Conservation (phyloP, 2,888 invertebrate genomes). For the Parasteatoda lunata region DNA sequence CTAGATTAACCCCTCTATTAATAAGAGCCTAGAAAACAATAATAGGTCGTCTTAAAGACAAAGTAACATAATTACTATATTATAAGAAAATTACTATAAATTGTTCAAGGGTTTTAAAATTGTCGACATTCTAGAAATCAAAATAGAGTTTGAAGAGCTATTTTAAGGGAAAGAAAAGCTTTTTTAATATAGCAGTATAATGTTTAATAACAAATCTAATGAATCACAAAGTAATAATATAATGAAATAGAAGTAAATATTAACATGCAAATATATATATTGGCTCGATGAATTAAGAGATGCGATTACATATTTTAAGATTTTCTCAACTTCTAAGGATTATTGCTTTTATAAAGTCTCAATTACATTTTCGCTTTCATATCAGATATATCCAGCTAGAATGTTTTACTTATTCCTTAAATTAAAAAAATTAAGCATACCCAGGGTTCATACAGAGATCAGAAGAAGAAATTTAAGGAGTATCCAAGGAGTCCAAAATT, state of each 20-base stretch:
- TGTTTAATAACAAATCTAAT: background rate
- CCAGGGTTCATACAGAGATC: too few relatives aligned
- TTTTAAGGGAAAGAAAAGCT: background rate
- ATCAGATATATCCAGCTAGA: too few relatives aligned
- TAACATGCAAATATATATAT: too few relatives aligned
- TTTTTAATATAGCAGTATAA: background rate
- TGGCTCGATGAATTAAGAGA: too few relatives aligned
- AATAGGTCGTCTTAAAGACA: background rate
- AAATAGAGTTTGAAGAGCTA: background rate
- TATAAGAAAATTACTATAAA: background rate
- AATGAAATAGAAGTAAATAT: background rate
- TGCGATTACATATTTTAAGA: too few relatives aligned
- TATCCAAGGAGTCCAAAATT: too few relatives aligned
- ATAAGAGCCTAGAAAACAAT: constrained; percentile 83
- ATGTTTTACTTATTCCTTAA: too few relatives aligned
- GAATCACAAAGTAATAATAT: background rate
- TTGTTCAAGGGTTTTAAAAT: background rate
- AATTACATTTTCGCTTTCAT: too few relatives aligned
- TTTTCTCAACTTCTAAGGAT: too few relatives aligned
- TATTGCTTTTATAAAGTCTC: too few relatives aligned
- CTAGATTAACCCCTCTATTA: constrained; percentile 96
- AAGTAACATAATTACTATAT: background rate
- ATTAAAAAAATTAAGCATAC: too few relatives aligned
- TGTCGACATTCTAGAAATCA: background rate
- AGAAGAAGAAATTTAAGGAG: too few relatives aligned